phyloP scores from a whole-genome alignment of 2,888 invertebrate genomes.

The Drosophila paramelanica region DNA sequence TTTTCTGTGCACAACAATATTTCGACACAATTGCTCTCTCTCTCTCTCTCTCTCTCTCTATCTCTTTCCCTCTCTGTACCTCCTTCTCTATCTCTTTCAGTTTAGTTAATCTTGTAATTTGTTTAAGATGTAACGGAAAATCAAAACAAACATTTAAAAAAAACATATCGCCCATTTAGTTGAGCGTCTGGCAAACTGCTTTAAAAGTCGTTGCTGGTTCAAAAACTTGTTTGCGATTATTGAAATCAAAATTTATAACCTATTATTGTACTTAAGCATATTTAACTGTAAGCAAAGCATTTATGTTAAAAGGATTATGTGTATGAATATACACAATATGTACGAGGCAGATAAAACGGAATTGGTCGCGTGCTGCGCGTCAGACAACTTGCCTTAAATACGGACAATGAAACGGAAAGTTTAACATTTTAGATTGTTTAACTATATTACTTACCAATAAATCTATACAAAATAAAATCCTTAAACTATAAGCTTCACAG shows the following conservation, averaged over 20 bases:
- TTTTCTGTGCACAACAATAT: constrained; percentile 56
- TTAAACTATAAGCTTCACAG: not conserved
- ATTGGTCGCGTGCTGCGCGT: constrained; percentile 35
- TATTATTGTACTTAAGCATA: constrained; percentile 41
- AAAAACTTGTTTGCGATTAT: constrained; percentile 52
- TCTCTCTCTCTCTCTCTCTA: constrained; percentile 19
- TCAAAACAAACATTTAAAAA: constrained; percentile 40
- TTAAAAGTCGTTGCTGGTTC: constrained; percentile 55
- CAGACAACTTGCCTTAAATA: constrained; percentile 80
- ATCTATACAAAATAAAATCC: constrained; percentile 40
- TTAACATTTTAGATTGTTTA: constrained; percentile 76
- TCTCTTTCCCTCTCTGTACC: too few species aligned
- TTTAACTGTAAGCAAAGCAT: constrained; percentile 68
- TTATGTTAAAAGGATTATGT: constrained; percentile 59
- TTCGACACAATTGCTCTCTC: constrained; percentile 42
- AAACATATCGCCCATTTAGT: constrained; percentile 69
- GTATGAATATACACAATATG: constrained; percentile 41
- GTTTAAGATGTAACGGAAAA: constrained; percentile 53
- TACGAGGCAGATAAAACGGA: constrained; percentile 52
- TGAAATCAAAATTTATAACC: constrained; percentile 65
- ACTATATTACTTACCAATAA: constrained; percentile 70
- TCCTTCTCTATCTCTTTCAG: constrained; percentile 22
- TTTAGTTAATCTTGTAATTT: constrained; percentile 53
- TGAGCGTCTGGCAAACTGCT: constrained; percentile 45
- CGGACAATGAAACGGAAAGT: constrained; percentile 81